These are phyloP conservation scores for Hyperoplus lanceolatus DNA, from an alignment of 2,797 vertebrate species.

Conservation along the genomic window DNA sequence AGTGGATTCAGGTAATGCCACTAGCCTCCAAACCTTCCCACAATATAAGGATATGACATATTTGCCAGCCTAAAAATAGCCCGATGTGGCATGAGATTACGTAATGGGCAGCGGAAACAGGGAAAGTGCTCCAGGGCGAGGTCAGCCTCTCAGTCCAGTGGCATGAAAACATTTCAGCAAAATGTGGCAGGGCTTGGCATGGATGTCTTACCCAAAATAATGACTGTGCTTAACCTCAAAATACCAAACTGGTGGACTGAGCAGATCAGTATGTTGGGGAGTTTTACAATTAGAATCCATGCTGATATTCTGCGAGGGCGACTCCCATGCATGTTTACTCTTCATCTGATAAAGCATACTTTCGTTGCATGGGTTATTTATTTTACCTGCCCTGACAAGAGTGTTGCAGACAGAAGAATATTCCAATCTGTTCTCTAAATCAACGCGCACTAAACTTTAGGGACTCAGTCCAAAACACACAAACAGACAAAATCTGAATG, in stretches of 20 bases:
- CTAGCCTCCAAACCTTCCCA: conserved; percentile 7
- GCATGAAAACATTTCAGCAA: conserved; percentile 37
- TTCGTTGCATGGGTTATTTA: background rate
- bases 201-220: conserved; percentile 25
- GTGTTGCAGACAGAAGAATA: conserved; percentile 18
- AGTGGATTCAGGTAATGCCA: background rate
- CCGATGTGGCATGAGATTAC: conserved; percentile 44
- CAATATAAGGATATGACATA: conserved; percentile 39
- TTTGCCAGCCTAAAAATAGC: conserved; percentile 54
- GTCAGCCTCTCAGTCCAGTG: conserved; percentile 26
- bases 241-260: conserved; percentile 35
- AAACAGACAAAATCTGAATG: conserved; percentile 47
- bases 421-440: conserved; percentile 32
- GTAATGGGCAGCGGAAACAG: conserved; percentile 30
- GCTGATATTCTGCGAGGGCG: background rate
- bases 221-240: conserved; percentile 43
- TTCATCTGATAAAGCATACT: conserved; percentile 9
- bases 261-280: conserved; percentile 12
- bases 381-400: conserved; percentile 1
- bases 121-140: conserved; percentile 21
- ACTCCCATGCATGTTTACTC: background rate
- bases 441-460: background rate
- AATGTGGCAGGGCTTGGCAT: conserved; percentile 20
- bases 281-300: background rate
- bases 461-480: conserved; percentile 45